Base-by-base conservation (phyloP, 2,888 invertebrate species). In the Cheilosia impressa region DNA sequence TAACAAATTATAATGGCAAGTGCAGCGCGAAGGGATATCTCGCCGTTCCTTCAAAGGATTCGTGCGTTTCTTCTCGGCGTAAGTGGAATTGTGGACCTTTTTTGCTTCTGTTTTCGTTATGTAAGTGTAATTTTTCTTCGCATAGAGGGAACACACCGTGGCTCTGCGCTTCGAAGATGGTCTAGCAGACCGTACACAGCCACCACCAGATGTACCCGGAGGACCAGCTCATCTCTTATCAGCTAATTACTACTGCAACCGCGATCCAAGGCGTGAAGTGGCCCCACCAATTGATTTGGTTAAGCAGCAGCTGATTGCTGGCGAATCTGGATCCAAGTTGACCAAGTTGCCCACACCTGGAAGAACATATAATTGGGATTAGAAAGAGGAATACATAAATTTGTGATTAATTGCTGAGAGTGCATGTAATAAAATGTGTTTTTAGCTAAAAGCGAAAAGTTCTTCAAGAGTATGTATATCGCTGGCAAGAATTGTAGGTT, bases 191-290 rank as follows among this genome's bases (percentile, higher is more conserved):
- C 95, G 98, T 89, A 96, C 96, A 68, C 97, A 97, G 90, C 97
- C 97, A 27, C 95, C 93, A 17, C 98, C 98, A 57, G 92, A 94
- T 72, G 91, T 98, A 65, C 98, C 97, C 22, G 96, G 95, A 84
- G 98, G 98, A 10, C 95, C 96, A 2, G 93, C 96, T 38, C 96
- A 97, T 92, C 94, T 93, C 91, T 93, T 97, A 81, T 94, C 96
- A 15, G 95, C 94, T 58, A 98, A 98, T 92, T 97, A 98, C 91
- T 98, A 99, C 90, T 96, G 93, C 90, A 92, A 93, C 0, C 94
- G 98, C 76, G 98, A 99, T 93, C 97, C 93, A 0, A 94, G 98
- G 63, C 94, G 97, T 73, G 95, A 96, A 73, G 96, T 96, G 0
- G 81, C 83, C 27, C 92, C 92, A 6, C 92, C 92, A 63, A 89